A percentile compares a stretch with the other conserved stretches of the same genome.
Conservation (phyloP, 1,140 invertebrate genomes). For the Drosophila bocki region DNA sequence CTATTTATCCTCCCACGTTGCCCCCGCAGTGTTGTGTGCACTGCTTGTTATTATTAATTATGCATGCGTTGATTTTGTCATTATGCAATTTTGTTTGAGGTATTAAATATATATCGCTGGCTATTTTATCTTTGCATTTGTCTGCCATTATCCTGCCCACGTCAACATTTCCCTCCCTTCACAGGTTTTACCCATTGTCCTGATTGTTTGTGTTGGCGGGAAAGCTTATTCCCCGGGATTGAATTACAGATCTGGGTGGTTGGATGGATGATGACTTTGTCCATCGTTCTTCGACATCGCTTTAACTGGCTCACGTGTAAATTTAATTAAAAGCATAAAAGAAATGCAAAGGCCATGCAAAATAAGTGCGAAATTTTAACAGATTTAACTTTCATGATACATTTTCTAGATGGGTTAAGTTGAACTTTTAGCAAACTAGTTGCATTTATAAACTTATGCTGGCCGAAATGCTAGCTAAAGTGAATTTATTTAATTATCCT, state of each 20-base stretch:
- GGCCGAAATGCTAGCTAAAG: too few relatives aligned
- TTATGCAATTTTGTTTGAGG: constrained; percentile 72
- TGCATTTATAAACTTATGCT: too few relatives aligned
- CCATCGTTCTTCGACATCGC: constrained; percentile 14
- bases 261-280: constrained; percentile 4
- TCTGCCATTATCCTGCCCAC: constrained; percentile 28
- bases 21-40: constrained; percentile 2
- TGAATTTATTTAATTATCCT: too few relatives aligned
- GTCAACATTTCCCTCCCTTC: not conserved
- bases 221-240: constrained; percentile 36
- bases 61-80: constrained; percentile 58
- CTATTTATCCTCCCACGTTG: not conserved
- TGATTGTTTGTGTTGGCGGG: constrained; percentile 37
- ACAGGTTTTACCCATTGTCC: constrained; percentile 10
- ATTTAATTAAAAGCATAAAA: constrained; percentile 35
- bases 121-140: constrained; percentile 24
- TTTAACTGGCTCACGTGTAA: constrained; percentile 36
- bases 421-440: too few relatives aligned
- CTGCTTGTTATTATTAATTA: constrained; percentile 61
- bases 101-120: constrained; percentile 50
- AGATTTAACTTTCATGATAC: too few relatives aligned
- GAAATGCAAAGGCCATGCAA: not conserved
- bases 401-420: too few relatives aligned
- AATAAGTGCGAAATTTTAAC: not conserved
- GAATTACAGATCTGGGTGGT: constrained; percentile 21